A percentile compares a stretch with the other conserved stretches of the same genome.
These are phyloP conservation scores for Neopipo cinnamomea DNA, from an alignment of 2,113 vertebrate genomes.

Conservation along the genomic window DNA sequence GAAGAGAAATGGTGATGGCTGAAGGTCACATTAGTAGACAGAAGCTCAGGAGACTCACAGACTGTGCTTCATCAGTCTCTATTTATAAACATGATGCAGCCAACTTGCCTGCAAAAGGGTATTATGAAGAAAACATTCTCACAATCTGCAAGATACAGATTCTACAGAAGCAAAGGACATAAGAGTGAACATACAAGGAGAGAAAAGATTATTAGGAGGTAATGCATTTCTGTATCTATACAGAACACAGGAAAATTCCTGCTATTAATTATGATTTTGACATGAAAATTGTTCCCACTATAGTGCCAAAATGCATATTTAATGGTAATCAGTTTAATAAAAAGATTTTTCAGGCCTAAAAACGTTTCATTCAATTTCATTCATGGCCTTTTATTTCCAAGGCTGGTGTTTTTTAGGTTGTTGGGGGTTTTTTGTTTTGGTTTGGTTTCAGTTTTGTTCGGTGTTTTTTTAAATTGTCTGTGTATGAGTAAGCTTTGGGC, in stretches of 20 bases:
- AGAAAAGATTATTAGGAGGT: neutral
- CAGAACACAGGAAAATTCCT: neutral
- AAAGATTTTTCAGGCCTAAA: neutral
- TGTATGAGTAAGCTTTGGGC: neutral
- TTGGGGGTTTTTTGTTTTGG: too few species aligned
- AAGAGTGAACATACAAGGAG: neutral
- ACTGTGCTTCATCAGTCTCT: neutral
- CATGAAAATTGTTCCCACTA: neutral
- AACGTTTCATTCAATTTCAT: neutral
- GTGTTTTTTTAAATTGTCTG: neutral
- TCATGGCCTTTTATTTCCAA: neutral
- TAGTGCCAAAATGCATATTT: neutral
- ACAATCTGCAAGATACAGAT: neutral
- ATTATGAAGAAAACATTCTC: neutral
- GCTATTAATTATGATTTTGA: neutral
- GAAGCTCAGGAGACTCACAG: neutral
- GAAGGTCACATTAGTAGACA: neutral
- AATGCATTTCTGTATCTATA: neutral
- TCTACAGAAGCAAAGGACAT: neutral
- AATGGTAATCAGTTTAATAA: neutral
- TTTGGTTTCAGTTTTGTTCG: neutral
- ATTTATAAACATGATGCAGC: neutral
- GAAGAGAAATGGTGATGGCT: neutral
- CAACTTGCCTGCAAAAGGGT: neutral
- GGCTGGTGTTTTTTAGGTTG: neutral